These are phyloP conservation scores for Phaedon cochleariae DNA, from an alignment of 2,888 invertebrate species.

Conservation along the genomic window DNA sequence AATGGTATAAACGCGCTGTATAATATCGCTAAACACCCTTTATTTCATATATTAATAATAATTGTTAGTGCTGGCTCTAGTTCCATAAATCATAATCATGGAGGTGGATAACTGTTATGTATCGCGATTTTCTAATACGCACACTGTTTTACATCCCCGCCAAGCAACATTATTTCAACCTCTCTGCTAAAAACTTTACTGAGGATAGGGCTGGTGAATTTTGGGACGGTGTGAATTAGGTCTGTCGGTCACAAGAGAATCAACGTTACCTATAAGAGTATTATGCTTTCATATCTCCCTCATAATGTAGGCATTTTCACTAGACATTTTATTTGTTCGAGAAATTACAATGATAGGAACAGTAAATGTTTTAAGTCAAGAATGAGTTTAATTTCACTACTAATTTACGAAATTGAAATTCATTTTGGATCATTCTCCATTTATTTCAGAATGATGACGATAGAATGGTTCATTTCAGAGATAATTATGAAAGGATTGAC, in stretches of 20 bases:
- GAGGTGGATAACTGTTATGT: background rate
- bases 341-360: background rate
- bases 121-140: slow-evolving; percentile 30
- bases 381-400: no score
- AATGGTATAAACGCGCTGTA: no score
- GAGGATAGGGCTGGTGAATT: slow-evolving; percentile 28
- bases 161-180: slow-evolving; percentile 53
- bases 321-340: background rate
- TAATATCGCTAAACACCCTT: no score
- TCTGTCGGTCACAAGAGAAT: background rate
- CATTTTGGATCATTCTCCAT: no score
- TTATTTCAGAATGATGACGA: no score
- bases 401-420: no score
- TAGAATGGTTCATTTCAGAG: no score
- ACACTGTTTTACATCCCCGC: slow-evolving; percentile 57
- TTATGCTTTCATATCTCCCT: background rate
- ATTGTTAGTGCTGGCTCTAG: background rate
- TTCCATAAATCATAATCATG: background rate
- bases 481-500: no score
- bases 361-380: no score
- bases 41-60: no score
- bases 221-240: slow-evolving; percentile 21
- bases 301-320: background rate
- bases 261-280: background rate
- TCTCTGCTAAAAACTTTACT: slow-evolving; percentile 57